Conservation (phyloP, 2,113 vertebrate species). For the Pungitius pungitius region DNA sequence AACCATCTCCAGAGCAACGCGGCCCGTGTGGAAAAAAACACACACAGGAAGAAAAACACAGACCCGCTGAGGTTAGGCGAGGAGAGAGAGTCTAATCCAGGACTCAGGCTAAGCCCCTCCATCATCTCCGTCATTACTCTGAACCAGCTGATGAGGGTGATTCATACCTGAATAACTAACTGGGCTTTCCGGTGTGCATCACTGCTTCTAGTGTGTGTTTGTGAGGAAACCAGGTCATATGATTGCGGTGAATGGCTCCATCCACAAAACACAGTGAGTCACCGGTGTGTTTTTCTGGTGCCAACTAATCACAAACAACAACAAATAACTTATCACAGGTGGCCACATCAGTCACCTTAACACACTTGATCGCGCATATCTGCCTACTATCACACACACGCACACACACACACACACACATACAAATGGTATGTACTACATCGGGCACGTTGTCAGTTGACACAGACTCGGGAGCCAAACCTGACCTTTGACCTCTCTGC, state of each 20-base stretch:
- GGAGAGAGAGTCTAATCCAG: constrained; percentile 45
- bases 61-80: constrained; percentile 2
- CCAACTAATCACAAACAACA: constrained; percentile 37
- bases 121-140: constrained; percentile 54
- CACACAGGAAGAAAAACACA: constrained; percentile 1
- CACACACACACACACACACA: constrained; percentile 16
- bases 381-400: constrained; percentile 5
- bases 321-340: constrained; percentile 45
- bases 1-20: not conserved
- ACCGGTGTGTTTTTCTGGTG: constrained; percentile 43
- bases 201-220: constrained; percentile 26
- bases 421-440: constrained; percentile 35
- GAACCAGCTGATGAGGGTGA: constrained; percentile 51
- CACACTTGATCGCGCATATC: constrained; percentile 26
- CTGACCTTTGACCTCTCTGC: constrained; percentile 30
- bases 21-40: not conserved
- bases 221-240: constrained; percentile 47
- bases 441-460: constrained; percentile 12
- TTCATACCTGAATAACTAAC: constrained; percentile 54
- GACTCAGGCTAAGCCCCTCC: constrained; percentile 44
- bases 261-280: constrained; percentile 50
- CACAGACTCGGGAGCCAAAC: not conserved
- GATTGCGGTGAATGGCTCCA: constrained; percentile 30
- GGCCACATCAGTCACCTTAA: constrained; percentile 37
- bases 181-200: constrained; percentile 53